A percentile compares a stretch with the other conserved stretches of the same genome.
These are phyloP conservation scores for Xylota segnis DNA, from an alignment of 2,888 invertebrate genomes.

Conservation along the genomic window DNA sequence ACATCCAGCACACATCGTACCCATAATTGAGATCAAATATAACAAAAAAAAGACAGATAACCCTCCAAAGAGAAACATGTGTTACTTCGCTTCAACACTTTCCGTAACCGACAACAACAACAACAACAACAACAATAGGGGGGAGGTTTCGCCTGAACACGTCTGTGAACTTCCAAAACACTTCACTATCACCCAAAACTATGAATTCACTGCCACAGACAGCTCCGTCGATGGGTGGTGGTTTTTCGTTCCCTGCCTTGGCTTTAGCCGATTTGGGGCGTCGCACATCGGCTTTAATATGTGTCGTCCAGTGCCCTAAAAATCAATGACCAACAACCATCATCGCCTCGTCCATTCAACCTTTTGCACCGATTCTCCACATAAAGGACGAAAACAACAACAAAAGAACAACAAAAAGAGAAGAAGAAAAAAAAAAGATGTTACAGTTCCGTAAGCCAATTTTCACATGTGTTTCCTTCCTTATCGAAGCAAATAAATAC, in stretches of 20 bases:
- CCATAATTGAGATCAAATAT: constrained; percentile 58
- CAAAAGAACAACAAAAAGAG: constrained; percentile 1
- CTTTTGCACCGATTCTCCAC: constrained; percentile 9
- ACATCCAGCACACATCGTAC: constrained; percentile 37
- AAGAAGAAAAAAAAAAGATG: constrained; percentile 58
- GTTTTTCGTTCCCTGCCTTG: not conserved
- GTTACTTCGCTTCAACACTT: constrained; percentile 72
- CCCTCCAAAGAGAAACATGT: constrained; percentile 59
- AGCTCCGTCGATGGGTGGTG: constrained; percentile 25
- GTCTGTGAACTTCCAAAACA: constrained; percentile 65
- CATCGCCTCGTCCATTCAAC: constrained; percentile 39
- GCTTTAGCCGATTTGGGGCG: constrained; percentile 32
- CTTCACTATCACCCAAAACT: constrained; percentile 68
- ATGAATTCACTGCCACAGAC: constrained; percentile 65
- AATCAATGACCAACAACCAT: constrained; percentile 73
- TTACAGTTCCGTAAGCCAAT: constrained; percentile 75
- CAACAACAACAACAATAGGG: constrained; percentile 4
- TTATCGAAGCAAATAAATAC: constrained; percentile 74
- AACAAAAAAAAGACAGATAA: constrained; percentile 49
- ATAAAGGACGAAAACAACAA: not conserved
- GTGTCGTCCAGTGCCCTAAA: constrained; percentile 53
- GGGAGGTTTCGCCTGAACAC: constrained; percentile 62
- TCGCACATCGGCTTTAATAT: constrained; percentile 49
- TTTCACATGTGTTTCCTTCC: constrained; percentile 73
- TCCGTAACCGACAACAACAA: constrained; percentile 26